These are phyloP conservation scores for Drosophila melanica DNA, from an alignment of 1,140 invertebrate genomes.

Conservation along the genomic window DNA sequence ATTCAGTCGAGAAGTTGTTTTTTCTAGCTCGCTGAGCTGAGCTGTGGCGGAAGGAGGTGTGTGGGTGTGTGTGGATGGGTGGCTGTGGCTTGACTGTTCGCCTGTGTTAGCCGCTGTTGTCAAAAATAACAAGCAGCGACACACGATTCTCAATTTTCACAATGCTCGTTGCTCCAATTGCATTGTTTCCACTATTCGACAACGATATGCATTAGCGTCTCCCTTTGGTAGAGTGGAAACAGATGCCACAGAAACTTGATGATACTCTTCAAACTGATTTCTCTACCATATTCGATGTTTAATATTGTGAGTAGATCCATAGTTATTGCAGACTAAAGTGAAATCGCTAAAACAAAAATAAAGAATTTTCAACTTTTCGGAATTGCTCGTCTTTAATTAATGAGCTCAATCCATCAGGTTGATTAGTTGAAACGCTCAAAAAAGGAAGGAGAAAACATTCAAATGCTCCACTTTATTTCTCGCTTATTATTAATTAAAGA, in stretches of 20 bases:
- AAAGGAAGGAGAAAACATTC: not conserved
- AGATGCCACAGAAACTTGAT: not conserved
- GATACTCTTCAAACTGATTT: not conserved
- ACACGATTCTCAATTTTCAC: conserved; percentile 39
- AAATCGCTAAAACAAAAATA: too few species aligned
- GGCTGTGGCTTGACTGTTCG: conserved; percentile 25
- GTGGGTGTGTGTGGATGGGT: not conserved
- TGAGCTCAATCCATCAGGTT: too few species aligned
- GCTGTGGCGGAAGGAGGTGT: conserved; percentile 3
- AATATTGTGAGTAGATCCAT: too few species aligned
- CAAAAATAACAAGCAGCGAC: conserved; percentile 65
- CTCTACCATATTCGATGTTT: not conserved
- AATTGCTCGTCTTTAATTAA: too few species aligned
- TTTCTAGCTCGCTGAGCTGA: conserved; percentile 51
- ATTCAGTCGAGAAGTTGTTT: conserved; percentile 69
- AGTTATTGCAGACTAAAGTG: not conserved
- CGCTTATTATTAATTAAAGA: conserved; percentile 29
- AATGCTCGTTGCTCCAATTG: conserved; percentile 25
- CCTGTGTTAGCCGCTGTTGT: conserved; percentile 62
- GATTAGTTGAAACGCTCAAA: not conserved
- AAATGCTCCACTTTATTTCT: not conserved
- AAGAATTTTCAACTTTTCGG: too few species aligned
- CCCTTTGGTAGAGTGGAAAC: not conserved
- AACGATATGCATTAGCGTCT: conserved; percentile 15
- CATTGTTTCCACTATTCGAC: conserved; percentile 50